Evolutionary conservation across 2,888 invertebrate genomes (phyloP), one percentile per base, ranked within the genome.

Genomic region (Cryptocephalus primarius): DNA sequence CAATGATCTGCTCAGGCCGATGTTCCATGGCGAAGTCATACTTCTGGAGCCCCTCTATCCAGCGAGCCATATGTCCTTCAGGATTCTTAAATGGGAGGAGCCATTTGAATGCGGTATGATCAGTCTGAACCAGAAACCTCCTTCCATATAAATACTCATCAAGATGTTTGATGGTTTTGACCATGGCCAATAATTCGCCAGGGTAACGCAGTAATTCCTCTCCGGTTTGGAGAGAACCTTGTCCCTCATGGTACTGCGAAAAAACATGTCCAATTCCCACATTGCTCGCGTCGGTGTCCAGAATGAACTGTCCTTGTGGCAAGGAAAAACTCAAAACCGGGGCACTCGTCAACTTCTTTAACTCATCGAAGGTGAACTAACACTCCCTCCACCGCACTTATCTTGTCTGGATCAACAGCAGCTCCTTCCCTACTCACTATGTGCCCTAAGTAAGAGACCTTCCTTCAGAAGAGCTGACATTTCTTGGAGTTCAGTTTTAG

Each of bases 51-150:
- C 51, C 44, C 46, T 64, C 58, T 4, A 64, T 42, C 62, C 62
- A 66, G 44, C 61, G 50, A 9, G 62, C 64, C 3, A 64, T 45
- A 41, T 66, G 62, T 8, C 63, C 63, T 46, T 65, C 61, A 0
- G 61, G 60, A 43, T 59, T 58, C 42, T 60, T 59, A 32, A 65
- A 60, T 32, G 57, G 56, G 31, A 62, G 47, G 1, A 65, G 49
- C 62, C 62, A 68, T 42, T 55, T 56, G 4, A 65, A 44, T 0
- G 61, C 55, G 3, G 60, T 59, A 50, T 65, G 62, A 42, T 64
- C 60, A 1, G 64, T 65, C 13, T 60, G 48, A 1, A 65, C 42
- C 13, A 39, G 13, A 14, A 46, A 46, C n/a, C 32, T 13, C 10
- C 46, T 38, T 9, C 62, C 62, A 34, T 59, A 58, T 1, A 64